Evolutionary conservation across 2,797 vertebrate species (phyloP).

Genomic region (Loris lydekkerianus): DNA sequence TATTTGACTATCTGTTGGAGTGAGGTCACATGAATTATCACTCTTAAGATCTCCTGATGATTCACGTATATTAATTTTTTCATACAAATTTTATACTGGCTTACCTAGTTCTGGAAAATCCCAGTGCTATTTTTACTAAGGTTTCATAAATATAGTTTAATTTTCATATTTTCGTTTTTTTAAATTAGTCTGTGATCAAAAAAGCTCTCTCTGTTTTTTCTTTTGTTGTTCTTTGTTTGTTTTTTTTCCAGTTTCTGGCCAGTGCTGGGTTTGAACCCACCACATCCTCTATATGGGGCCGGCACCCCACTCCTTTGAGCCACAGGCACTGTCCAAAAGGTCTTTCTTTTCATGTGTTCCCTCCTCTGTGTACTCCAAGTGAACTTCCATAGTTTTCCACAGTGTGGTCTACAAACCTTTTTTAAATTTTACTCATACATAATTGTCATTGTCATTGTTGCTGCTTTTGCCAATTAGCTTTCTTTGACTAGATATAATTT

Average conservation of each 20-base stretch:
- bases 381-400: neutral
- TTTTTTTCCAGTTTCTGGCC: too few species aligned
- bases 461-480: neutral
- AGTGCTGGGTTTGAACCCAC: too few species aligned
- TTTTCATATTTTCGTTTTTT: neutral
- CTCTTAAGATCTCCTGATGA: neutral
- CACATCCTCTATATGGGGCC: too few species aligned
- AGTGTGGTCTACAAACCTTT: neutral
- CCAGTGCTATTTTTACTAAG: neutral
- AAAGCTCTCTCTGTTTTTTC: neutral
- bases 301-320: too few species aligned
- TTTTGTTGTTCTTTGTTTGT: too few species aligned
- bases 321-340: neutral
- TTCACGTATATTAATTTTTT: neutral
- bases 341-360: neutral
- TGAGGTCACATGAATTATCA: neutral
- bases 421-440: neutral
- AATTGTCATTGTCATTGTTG: neutral
- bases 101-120: neutral
- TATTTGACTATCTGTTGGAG: neutral
- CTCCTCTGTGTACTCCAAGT: neutral
- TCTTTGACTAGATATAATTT: neutral
- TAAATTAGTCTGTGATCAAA: conserved; percentile 8
- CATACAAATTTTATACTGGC: neutral
- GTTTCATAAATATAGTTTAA: neutral